Conservation (phyloP, 35 echinoderm and acorn worm species). For the Anneissia japonica region DNA sequence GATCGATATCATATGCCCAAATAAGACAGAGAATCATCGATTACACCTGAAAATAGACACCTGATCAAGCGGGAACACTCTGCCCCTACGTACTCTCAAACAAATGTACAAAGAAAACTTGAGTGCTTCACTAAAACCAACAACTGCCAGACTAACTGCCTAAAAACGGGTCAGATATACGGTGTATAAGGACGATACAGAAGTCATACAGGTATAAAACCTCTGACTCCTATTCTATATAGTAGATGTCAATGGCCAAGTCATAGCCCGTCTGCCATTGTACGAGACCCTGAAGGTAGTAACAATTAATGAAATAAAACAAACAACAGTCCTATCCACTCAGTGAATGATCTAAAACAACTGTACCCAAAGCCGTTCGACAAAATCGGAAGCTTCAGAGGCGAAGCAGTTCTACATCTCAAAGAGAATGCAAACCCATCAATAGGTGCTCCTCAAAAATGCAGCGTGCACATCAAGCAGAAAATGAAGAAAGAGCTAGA, state of each 20-base stretch:
- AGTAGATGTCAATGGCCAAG: constrained; percentile 7
- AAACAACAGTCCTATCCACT: not conserved
- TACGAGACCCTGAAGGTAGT: not conserved
- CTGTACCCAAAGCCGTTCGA: constrained; percentile 18
- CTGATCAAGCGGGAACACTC: constrained; percentile 25
- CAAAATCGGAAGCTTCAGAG: constrained; percentile 25
- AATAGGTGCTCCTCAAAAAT: constrained; percentile 7
- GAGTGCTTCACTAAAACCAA: not conserved
- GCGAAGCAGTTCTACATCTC: not conserved
- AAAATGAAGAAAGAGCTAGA: constrained; percentile 23
- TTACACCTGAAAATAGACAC: constrained; percentile 41
- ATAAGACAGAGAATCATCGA: not conserved
- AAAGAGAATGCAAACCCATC: not conserved
- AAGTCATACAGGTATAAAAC: not conserved
- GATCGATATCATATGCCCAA: not conserved
- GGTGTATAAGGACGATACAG: not conserved
- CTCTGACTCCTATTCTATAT: not conserved
- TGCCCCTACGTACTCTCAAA: constrained; percentile 17
- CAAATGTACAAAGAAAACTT: constrained; percentile 14
- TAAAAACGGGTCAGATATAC: constrained; percentile 16
- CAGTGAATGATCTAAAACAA: not conserved
- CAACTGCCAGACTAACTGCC: not conserved
- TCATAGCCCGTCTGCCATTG: not conserved
- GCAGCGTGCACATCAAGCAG: constrained; percentile 3
- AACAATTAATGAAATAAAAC: constrained; percentile 1